Evolutionary conservation across 2,888 invertebrate genomes (phyloP), one percentile per base, ranked within the genome.

Genomic region (Orchesellides sinensis): DNA sequence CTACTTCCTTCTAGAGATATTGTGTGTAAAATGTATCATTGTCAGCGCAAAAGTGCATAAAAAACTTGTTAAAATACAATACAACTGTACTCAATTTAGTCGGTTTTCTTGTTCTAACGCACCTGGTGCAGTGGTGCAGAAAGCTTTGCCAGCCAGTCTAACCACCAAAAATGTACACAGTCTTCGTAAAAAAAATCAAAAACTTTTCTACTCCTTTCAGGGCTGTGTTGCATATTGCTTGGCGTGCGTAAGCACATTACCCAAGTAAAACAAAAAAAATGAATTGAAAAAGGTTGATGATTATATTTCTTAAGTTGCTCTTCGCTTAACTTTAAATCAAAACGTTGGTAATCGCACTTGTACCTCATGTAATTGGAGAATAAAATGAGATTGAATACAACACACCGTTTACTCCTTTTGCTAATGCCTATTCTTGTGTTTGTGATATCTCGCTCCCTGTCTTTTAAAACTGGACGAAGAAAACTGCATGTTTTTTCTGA

Each of bases 381-480:
- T 40, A 40, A n/a, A n/a, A 40, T 14, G 40, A 47, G 27, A 4
- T n/a, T 40, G 40, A 40, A 40, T 40, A 14, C 40, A 40, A 14
- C 10, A 40, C n/a, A 40, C 10, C 40, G 2, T 29, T 72, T n/a
- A 69, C 29, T 29, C 47, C 52, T 70, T 69, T 56, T 29, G 47
- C 35, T 73, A 73, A 73, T 73, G 73, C 63, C 63, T 73, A n/a
- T 73, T 73, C 61, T 73, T 73, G 63, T 73, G 73, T 73, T 73
- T 61, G 59, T 72, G 72, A 59, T 72, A 72, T 72, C 72, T 72
- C 27, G 72, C 72, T 72, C 40, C 72, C 27, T 59, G 72, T 45
- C 69, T 70, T 72, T 27, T 52, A 21, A 49, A 59, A 27, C 59
- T 59, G 59, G 59, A 59, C 23, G 52, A 52, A 17, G 19, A 52